A percentile compares a stretch with the other conserved stretches of the same genome.
Conservation (phyloP, 2,797 vertebrate species). For the Sphaeramia orbicularis region DNA sequence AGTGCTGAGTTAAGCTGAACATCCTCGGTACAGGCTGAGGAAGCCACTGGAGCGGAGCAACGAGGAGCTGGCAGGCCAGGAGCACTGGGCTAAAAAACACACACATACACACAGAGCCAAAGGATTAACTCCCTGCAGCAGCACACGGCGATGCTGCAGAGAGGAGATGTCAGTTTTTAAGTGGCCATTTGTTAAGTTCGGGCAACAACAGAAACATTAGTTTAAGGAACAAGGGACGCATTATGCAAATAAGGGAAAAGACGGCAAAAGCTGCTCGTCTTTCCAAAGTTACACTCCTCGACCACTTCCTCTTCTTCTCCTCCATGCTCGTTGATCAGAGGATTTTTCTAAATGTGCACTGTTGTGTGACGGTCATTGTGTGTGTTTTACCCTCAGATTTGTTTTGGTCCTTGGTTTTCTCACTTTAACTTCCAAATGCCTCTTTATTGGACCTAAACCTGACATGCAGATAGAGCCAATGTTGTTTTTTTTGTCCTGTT, state of each 20-base stretch:
- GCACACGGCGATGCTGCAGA: constrained; percentile 61
- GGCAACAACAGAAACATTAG: constrained; percentile 75
- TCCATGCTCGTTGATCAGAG: constrained; percentile 65
- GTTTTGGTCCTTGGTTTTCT: constrained; percentile 51
- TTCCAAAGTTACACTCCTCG: constrained; percentile 34
- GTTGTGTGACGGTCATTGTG: constrained; percentile 60
- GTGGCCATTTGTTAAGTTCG: constrained; percentile 79
- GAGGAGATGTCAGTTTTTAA: constrained; percentile 78
- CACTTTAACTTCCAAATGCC: constrained; percentile 48
- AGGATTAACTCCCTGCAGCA: constrained; percentile 74
- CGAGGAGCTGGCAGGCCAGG: constrained; percentile 70
- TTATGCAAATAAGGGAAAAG: constrained; percentile 70
- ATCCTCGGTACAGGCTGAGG: constrained; percentile 69
- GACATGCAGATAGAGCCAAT: constrained; percentile 13
- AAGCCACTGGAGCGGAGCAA: constrained; percentile 73
- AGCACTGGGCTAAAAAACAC: constrained; percentile 37
- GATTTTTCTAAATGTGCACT: constrained; percentile 47
- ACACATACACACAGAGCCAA: constrained; percentile 29
- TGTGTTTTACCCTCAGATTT: constrained; percentile 49
- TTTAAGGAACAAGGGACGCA: constrained; percentile 67
- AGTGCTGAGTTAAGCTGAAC: constrained; percentile 78
- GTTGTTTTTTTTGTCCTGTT: constrained; percentile 13
- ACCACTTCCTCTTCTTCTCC: constrained; percentile 38
- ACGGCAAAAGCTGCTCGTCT: constrained; percentile 57
- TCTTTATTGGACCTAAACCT: constrained; percentile 39